These are phyloP conservation scores for Cherax destructor DNA, from an alignment of 1,140 invertebrate genomes.

Conservation along the genomic window DNA sequence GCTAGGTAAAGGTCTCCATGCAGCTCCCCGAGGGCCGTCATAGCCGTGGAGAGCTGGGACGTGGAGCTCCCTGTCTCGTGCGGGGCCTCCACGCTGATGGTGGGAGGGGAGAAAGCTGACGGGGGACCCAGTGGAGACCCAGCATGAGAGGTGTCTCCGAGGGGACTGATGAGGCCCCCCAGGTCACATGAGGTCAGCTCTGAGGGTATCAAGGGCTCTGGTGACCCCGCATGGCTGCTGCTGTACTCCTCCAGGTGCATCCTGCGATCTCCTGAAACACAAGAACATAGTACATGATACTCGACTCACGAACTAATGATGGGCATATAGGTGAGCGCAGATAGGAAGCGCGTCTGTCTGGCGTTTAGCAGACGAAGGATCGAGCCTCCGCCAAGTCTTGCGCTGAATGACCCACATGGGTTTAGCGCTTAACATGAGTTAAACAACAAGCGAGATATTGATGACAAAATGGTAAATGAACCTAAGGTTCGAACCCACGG, in stretches of 20 bases:
- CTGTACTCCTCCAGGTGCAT: slow-evolving; percentile 48
- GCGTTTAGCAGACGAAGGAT: too few relatives aligned
- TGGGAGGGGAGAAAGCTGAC: slow-evolving; percentile 58
- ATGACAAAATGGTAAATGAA: too few relatives aligned
- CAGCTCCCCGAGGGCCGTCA: slow-evolving; percentile 65
- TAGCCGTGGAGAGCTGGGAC: slow-evolving; percentile 51
- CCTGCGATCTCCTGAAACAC: slow-evolving; percentile 22
- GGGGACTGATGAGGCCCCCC: slow-evolving; percentile 36
- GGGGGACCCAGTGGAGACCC: slow-evolving; percentile 7
- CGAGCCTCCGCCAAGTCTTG: too few relatives aligned
- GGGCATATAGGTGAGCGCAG: too few relatives aligned
- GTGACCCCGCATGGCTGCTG: slow-evolving; percentile 37
- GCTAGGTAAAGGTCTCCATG: slow-evolving; percentile 67
- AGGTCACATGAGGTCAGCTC: slow-evolving; percentile 49
- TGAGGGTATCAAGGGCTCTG: slow-evolving; percentile 35
- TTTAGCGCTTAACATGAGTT: too few relatives aligned
- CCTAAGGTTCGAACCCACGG: too few relatives aligned
- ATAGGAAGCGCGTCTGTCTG: too few relatives aligned
- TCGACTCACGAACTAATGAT: too few relatives aligned
- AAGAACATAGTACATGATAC: too few relatives aligned
- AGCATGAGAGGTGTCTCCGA: slow-evolving; percentile 2
- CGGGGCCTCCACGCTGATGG: slow-evolving; percentile 67
- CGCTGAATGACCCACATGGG: too few relatives aligned
- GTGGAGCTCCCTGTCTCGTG: slow-evolving; percentile 9
- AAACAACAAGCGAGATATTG: too few relatives aligned